Percentiles rank a stretch among this genome's conserved stretches.
These are phyloP conservation scores for Capromys pilorides DNA, from an alignment of 2,797 vertebrate species.

Conservation along the genomic window DNA sequence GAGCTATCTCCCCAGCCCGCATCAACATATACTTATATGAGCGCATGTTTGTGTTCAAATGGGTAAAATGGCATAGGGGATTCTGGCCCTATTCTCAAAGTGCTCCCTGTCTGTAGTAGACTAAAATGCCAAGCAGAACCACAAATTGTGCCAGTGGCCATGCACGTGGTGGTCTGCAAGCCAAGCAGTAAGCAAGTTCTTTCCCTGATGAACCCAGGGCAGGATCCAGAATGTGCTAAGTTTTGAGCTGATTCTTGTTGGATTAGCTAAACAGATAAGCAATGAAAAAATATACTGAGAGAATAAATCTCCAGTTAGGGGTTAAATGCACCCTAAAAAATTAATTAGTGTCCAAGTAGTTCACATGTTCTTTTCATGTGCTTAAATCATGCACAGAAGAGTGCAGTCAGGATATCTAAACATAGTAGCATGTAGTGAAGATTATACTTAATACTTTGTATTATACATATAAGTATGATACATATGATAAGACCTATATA, in stretches of 20 bases:
- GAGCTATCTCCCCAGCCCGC: too few species aligned
- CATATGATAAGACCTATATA: too few species aligned
- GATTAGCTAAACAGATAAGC: background rate
- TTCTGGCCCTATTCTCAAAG: background rate
- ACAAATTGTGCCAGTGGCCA: rapidly evolving
- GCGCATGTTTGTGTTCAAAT: background rate
- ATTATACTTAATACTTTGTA: background rate
- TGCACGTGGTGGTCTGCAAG: rapidly evolving
- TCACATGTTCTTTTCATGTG: background rate
- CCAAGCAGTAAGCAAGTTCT: background rate
- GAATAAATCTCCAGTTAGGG: background rate
- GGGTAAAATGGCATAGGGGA: background rate
- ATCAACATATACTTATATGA: background rate
- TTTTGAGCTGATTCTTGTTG: background rate
- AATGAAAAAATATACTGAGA: background rate
- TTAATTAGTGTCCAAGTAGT: background rate
- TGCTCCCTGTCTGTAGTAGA: rapidly evolving
- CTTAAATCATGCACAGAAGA: background rate
- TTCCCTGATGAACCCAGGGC: background rate
- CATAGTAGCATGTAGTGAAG: too few species aligned
- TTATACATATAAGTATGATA: too few species aligned
- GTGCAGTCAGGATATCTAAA: background rate
- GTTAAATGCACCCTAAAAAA: background rate
- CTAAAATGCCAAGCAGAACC: background rate
- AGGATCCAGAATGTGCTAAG: background rate